Conservation (phyloP, 2,888 invertebrate genomes). For the Serrognathus titanus region DNA sequence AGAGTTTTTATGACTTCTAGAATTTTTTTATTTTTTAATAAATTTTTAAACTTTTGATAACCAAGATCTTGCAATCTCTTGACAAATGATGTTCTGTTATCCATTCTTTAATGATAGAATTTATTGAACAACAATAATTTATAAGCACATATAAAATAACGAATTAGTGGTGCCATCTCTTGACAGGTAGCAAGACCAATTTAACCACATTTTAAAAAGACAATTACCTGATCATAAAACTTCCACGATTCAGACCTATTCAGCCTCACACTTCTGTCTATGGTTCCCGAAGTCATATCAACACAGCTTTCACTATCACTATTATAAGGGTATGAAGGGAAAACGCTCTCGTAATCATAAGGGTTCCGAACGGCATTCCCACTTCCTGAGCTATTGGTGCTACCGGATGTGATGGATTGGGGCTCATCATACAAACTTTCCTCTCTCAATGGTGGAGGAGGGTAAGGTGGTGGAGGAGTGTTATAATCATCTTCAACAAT, state of each 20-base stretch:
- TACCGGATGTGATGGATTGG: conserved; percentile 46
- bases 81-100: too few relatives aligned
- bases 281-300: conserved; percentile 28
- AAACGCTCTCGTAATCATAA: conserved; percentile 48
- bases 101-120: too few relatives aligned
- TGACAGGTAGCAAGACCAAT: too few relatives aligned
- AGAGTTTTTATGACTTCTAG: too few relatives aligned
- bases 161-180: too few relatives aligned
- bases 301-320: conserved; percentile 35
- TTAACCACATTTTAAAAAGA: too few relatives aligned
- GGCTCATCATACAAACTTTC: conserved; percentile 57
- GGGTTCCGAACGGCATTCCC: conserved; percentile 33
- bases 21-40: too few relatives aligned
- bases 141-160: too few relatives aligned
- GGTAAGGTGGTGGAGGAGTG: conserved; percentile 57
- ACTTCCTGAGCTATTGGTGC: conserved; percentile 36
- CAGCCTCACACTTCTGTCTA: conserved; percentile 20
- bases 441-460: conserved; percentile 58
- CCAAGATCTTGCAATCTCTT: too few relatives aligned
- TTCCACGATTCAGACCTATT: conserved; percentile 18
- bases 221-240: conserved; percentile 14
- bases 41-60: too few relatives aligned
- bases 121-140: too few relatives aligned
- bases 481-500: conserved; percentile 32
- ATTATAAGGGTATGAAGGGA: conserved; percentile 43